Conservation (phyloP, 2,888 invertebrate species). For the Pharmacophagus antenor region DNA sequence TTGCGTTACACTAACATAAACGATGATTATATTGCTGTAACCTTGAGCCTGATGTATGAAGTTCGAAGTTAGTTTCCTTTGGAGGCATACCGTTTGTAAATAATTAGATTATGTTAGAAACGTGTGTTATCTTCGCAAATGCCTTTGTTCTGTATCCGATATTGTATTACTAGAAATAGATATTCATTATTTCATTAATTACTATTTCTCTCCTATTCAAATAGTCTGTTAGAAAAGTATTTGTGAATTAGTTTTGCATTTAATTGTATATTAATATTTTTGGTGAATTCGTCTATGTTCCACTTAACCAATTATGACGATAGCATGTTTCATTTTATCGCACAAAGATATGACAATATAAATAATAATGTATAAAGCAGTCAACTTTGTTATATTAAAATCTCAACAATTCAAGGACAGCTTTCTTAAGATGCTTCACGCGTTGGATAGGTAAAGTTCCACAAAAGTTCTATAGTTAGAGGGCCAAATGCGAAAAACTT, state of each 20-base stretch:
- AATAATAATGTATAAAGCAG: too few relatives aligned
- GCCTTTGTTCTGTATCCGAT: background rate
- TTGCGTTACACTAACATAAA: too few relatives aligned
- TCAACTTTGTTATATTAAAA: slow-evolving; percentile 4
- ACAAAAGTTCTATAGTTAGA: slow-evolving; percentile 15
- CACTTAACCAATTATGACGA: too few relatives aligned
- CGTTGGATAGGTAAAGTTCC: slow-evolving; percentile 11
- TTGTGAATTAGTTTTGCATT: too few relatives aligned
- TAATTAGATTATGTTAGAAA: background rate
- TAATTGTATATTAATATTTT: too few relatives aligned
- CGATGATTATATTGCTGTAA: too few relatives aligned
- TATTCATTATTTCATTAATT: background rate
- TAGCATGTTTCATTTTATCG: too few relatives aligned
- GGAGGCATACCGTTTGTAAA: background rate
- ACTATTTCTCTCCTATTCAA: background rate
- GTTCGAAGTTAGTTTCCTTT: background rate
- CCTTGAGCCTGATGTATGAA: too few relatives aligned
- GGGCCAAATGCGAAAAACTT: slow-evolving; percentile 25
- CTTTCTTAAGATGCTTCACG: slow-evolving; percentile 15
- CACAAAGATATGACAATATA: too few relatives aligned
- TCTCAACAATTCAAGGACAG: slow-evolving; percentile 5
- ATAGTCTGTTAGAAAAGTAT: too few relatives aligned
- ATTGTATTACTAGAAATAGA: background rate
- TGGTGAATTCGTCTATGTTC: too few relatives aligned
- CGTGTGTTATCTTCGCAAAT: background rate